These are phyloP conservation scores for Dolichomitus sp. DNA, from an alignment of 2,888 invertebrate genomes.

Conservation along the genomic window DNA sequence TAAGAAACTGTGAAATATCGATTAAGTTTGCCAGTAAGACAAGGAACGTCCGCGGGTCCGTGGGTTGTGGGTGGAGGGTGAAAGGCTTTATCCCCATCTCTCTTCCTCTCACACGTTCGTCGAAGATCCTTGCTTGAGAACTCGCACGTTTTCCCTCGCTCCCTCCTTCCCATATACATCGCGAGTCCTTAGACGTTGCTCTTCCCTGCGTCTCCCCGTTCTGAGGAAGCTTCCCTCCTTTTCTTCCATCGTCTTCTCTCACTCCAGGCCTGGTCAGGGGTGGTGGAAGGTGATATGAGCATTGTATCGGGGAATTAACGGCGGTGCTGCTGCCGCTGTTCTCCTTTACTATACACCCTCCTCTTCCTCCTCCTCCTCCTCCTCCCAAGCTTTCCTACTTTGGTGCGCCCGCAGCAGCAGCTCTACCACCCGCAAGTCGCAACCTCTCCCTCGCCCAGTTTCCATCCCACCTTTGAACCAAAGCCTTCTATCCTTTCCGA, in stretches of 20 bases:
- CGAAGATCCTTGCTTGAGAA: slow-evolving; percentile 6
- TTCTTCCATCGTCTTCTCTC: slow-evolving; percentile 50
- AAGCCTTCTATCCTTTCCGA: slow-evolving; percentile 52
- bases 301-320: slow-evolving; percentile 87
- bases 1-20: slow-evolving; percentile 87
- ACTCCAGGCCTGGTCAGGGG: slow-evolving; percentile 79
- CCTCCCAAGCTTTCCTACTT: slow-evolving; percentile 27
- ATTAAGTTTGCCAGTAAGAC: slow-evolving; percentile 86
- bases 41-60: slow-evolving; percentile 85
- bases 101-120: slow-evolving; percentile 12
- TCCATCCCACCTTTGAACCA: slow-evolving; percentile 64
- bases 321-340: slow-evolving; percentile 47
- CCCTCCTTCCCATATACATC: slow-evolving; percentile 35
- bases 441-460: slow-evolving; percentile 48
- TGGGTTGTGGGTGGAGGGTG: slow-evolving; percentile 63
- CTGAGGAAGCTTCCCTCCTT: slow-evolving; percentile 8
- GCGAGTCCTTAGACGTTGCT: slow-evolving; percentile 50
- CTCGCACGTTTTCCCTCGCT: slow-evolving; percentile 33
- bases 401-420: slow-evolving; percentile 31
- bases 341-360: slow-evolving; percentile 43
- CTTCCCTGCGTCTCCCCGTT: slow-evolving; percentile 26
- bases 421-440: slow-evolving; percentile 35
- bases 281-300: slow-evolving; percentile 86
- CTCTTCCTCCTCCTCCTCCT: slow-evolving; percentile 67
- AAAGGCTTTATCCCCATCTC: slow-evolving; percentile 55